Conservation (phyloP, 2,113 vertebrate genomes). For the Mungos mungo region DNA sequence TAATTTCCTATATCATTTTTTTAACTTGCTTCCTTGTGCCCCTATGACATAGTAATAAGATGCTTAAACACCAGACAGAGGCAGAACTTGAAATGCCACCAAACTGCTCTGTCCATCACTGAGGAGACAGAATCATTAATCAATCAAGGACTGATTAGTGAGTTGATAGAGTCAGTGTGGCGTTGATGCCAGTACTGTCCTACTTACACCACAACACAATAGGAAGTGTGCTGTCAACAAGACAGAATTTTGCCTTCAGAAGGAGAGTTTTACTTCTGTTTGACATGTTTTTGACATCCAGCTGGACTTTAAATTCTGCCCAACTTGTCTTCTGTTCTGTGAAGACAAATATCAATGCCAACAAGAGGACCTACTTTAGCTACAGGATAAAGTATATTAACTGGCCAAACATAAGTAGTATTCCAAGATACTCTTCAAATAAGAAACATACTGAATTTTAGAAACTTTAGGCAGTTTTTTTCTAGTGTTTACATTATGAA, state of each 20-base stretch:
- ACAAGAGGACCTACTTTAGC: neutral
- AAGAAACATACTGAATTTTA: neutral
- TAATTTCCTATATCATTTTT: neutral
- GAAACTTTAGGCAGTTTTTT: neutral
- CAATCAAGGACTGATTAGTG: no score
- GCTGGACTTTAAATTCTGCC: neutral
- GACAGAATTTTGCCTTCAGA: neutral
- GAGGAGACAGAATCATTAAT: neutral
- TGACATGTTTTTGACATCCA: neutral
- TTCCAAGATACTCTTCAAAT: neutral
- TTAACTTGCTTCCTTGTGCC: neutral
- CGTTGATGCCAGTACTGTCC: neutral
- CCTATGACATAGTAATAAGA: neutral
- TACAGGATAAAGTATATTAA: neutral
- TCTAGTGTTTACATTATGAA: neutral
- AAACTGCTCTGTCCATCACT: neutral
- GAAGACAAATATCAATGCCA: neutral
- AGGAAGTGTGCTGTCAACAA: neutral
- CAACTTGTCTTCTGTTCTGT: neutral
- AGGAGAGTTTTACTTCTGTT: neutral
- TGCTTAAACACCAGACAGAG: neutral
- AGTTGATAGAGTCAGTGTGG: neutral
- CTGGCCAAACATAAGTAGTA: neutral
- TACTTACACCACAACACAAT: neutral
- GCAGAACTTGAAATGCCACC: neutral